phyloP scores from a whole-genome alignment of 2,113 vertebrate genomes.

The Rhinolophus ferrumequinum region DNA sequence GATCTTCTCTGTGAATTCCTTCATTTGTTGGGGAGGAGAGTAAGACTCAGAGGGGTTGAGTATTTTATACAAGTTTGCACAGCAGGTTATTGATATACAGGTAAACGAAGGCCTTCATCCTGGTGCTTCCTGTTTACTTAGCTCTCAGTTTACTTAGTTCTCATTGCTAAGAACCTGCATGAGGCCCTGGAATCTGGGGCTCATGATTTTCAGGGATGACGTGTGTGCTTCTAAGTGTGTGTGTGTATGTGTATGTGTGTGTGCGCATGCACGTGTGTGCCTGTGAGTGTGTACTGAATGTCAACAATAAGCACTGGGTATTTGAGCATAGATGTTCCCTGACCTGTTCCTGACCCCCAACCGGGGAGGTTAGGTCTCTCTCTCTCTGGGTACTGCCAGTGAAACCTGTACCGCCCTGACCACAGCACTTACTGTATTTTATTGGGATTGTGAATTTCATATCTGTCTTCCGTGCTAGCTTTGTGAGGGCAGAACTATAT shows the following conservation, averaged over 20 bases:
- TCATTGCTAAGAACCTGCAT: not conserved
- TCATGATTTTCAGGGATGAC: not conserved
- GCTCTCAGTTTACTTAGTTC: not conserved
- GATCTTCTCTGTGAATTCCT: not conserved
- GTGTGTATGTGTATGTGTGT: accelerated
- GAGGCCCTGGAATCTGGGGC: not conserved
- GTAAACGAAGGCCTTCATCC: not conserved
- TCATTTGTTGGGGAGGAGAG: not conserved
- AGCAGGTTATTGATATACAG: not conserved
- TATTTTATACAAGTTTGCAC: constrained; percentile 16
- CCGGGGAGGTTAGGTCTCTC: not conserved
- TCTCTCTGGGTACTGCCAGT: not conserved
- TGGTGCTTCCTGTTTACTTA: not conserved
- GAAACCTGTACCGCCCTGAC: not conserved
- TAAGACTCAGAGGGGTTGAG: not conserved
- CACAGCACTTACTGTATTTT: not conserved
- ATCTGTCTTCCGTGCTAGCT: not conserved
- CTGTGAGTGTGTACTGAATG: not conserved
- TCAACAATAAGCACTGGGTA: not conserved
- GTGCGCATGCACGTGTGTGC: not conserved
- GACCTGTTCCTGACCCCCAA: not conserved
- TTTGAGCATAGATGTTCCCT: not conserved
- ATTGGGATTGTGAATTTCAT: not conserved
- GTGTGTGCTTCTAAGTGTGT: not conserved
- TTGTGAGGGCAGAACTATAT: not conserved